These are phyloP conservation scores for Tadarida brasiliensis DNA, from an alignment of 2,797 vertebrate genomes.

Conservation along the genomic window DNA sequence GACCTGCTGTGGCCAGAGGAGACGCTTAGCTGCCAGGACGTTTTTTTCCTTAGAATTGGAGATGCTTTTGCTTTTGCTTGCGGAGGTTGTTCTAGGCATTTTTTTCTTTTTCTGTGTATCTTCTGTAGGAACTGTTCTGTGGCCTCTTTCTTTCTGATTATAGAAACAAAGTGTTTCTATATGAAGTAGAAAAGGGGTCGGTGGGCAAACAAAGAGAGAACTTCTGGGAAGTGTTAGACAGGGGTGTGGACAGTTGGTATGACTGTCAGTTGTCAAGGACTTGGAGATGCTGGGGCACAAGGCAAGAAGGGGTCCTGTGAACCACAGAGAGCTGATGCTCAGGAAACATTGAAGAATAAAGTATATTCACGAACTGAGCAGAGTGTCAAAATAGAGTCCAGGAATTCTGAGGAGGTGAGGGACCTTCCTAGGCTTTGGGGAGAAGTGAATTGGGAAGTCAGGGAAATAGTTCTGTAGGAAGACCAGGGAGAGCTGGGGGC, in stretches of 20 bases:
- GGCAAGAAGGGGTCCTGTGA: background rate
- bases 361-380: background rate
- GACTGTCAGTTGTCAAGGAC: background rate
- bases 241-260: background rate
- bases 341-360: background rate
- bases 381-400: background rate
- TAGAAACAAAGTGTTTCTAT: background rate
- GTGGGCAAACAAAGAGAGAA: background rate
- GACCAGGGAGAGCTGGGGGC: background rate
- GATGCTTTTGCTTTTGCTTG: background rate
- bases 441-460: background rate
- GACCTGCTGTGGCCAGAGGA: background rate
- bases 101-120: background rate
- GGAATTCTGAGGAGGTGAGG: background rate
- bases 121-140: background rate
- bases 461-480: background rate
- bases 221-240: background rate
- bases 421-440: background rate
- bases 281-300: background rate
- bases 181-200: background rate
- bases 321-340: background rate
- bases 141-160: constrained; percentile 27
- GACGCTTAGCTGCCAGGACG: background rate
- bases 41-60: background rate
- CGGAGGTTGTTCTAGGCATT: background rate